Conservation (phyloP, 1,140 invertebrate species). For the Bicyclus anynana region DNA sequence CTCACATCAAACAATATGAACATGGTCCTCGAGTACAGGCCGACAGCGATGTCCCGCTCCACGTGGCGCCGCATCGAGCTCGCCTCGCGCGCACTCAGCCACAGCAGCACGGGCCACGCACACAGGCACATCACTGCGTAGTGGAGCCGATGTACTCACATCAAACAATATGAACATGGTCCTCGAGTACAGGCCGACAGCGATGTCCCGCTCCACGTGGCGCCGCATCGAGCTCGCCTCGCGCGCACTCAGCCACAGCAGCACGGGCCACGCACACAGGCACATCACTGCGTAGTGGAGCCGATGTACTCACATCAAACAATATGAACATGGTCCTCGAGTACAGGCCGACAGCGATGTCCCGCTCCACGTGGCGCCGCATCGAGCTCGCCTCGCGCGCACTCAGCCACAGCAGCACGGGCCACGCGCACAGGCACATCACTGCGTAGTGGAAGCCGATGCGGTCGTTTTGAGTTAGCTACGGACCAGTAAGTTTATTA, state of each 20-base stretch:
- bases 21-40: no score
- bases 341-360: conserved; percentile 88
- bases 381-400: conserved; percentile 83
- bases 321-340: conserved; percentile 87
- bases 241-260: no score
- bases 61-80: no score
- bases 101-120: no score
- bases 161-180: conserved; percentile 89
- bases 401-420: conserved; percentile 82
- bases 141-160: no score
- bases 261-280: no score
- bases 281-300: no score
- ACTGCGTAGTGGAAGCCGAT: conserved; percentile 91
- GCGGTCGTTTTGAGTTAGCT: conserved; percentile 85
- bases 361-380: conserved; percentile 85
- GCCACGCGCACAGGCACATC: conserved; percentile 87
- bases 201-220: conserved; percentile 87
- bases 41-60: no score
- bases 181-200: conserved; percentile 87
- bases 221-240: conserved; percentile 83
- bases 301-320: conserved; percentile 85
- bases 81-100: no score
- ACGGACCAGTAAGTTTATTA: conserved; percentile 28
- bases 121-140: no score
- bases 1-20: no score